Evolutionary conservation across 92 coral and sea anemone genomes (phyloP), one percentile per base, ranked within the genome.

Genomic region (Plumapathes pennacea): DNA sequence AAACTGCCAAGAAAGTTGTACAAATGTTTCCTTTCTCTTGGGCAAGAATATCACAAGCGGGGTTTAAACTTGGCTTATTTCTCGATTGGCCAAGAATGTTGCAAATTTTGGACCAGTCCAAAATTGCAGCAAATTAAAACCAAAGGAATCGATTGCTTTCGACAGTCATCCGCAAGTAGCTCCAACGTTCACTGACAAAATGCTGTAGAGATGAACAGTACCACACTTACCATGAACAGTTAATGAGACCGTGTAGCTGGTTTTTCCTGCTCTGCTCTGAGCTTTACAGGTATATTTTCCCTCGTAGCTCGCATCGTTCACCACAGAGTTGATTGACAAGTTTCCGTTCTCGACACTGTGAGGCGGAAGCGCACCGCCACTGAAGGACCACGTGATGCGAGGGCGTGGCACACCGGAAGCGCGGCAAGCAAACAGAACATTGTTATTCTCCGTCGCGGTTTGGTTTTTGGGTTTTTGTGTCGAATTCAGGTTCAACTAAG

Each of bases 331-430:
- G 12, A 71, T 49, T 19, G 54, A 57, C 2, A 71, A 52, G 28
- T 71, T 71, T 2, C 39, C 53, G 21, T 43, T 44, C 1, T 36
- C 11, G 2, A 50, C 1, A 3, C 32, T 43, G 50, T 70, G n/a
- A 13, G 7, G 32, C 4, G 85, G 68, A 9, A 71, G 66, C 12
- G 23, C 52, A 18, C 72, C 67, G 31, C 53, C 40, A 26, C 49
- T 48, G 28, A 46, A 64, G 33, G 42, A 48, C 87, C 87, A 80
- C 25, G 66, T 3, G 18, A 80, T 28, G 4, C 18, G 24, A 2
- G 87, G 87, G 13, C 49, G 19, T 4, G 87, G 87, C 24, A 69
- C 64, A 22, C 87, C 87, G 25, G 67, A 46, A 21, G 60, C 64
- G 6, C 14, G 38, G 41, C 87, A 80, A 3, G 18, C 25, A 46